Conservation (phyloP, 2,888 invertebrate genomes). For the Odontocolon sp. region DNA sequence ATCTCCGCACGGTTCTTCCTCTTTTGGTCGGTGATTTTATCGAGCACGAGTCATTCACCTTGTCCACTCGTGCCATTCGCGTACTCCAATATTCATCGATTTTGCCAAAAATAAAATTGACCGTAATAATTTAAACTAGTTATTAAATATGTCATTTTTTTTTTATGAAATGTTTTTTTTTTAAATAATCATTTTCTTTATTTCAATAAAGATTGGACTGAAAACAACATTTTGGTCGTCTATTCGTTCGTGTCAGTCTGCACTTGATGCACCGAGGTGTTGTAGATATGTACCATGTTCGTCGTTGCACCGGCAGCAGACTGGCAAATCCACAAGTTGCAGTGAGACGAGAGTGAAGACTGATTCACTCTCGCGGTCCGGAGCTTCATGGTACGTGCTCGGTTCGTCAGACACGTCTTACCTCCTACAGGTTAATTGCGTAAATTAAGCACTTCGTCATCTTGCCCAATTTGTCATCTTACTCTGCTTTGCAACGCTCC, state of each 20-base stretch:
- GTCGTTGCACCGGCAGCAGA: conserved; percentile 18
- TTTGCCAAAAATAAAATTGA: not conserved
- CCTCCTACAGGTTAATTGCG: conserved; percentile 62
- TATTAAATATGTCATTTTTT: too few species aligned
- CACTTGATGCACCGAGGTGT: conserved; percentile 32
- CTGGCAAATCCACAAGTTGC: conserved; percentile 7
- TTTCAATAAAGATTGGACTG: too few species aligned
- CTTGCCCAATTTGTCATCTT: conserved; percentile 62
- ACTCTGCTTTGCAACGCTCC: conserved; percentile 28
- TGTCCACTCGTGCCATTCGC: conserved; percentile 3
- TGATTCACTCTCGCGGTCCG: conserved; percentile 58
- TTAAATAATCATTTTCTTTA: too few species aligned
- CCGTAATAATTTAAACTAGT: too few species aligned
- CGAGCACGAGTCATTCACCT: conserved; percentile 49
- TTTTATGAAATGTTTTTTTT: too few species aligned
- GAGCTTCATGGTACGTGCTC: conserved; percentile 56
- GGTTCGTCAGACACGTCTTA: conserved; percentile 60
- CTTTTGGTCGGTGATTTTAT: not conserved
- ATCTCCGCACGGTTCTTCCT: conserved; percentile 30
- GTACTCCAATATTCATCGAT: not conserved
- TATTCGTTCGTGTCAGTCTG: conserved; percentile 20
- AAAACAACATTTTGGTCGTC: conserved; percentile 1
- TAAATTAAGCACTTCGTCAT: conserved; percentile 63
- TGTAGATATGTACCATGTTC: too few species aligned
- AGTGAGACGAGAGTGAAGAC: conserved; percentile 50